phyloP scores from a whole-genome alignment of 2,797 vertebrate genomes.

The Semotilus atromaculatus region DNA sequence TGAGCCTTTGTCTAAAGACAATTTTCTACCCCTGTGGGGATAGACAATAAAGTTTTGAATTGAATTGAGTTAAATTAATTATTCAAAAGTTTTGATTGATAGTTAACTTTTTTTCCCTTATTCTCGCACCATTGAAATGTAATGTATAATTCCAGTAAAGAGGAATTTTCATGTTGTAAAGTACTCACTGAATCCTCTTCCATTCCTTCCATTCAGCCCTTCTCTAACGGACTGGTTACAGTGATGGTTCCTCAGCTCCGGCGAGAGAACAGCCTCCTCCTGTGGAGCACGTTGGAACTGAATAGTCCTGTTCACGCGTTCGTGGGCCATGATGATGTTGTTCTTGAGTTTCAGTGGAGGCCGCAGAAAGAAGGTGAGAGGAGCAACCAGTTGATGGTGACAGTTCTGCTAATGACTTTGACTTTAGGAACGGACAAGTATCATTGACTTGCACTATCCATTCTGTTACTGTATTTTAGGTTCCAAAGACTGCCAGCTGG shows the following conservation, averaged over 20 bases:
- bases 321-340: slow-evolving; percentile 95
- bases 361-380: slow-evolving; percentile 92
- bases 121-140: not conserved
- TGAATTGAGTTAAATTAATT: not conserved
- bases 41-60: no score
- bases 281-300: slow-evolving; percentile 93
- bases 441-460: not conserved
- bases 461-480: slow-evolving; percentile 71
- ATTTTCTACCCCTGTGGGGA: no score
- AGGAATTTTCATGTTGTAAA: not conserved
- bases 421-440: not conserved
- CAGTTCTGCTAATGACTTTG: not conserved
- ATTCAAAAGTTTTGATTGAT: not conserved
- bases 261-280: slow-evolving; percentile 92
- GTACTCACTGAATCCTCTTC: not conserved
- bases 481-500: slow-evolving; percentile 93
- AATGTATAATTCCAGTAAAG: not conserved
- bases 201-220: slow-evolving; percentile 78
- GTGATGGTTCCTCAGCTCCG: slow-evolving; percentile 98
- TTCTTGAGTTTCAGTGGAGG: slow-evolving; percentile 97
- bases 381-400: not conserved
- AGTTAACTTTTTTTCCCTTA: not conserved
- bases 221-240: slow-evolving; percentile 93
- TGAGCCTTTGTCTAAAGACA: no score
- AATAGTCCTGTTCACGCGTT: slow-evolving; percentile 96